Conservation (phyloP, 2,797 vertebrate genomes). For the Cuniculus paca region DNA sequence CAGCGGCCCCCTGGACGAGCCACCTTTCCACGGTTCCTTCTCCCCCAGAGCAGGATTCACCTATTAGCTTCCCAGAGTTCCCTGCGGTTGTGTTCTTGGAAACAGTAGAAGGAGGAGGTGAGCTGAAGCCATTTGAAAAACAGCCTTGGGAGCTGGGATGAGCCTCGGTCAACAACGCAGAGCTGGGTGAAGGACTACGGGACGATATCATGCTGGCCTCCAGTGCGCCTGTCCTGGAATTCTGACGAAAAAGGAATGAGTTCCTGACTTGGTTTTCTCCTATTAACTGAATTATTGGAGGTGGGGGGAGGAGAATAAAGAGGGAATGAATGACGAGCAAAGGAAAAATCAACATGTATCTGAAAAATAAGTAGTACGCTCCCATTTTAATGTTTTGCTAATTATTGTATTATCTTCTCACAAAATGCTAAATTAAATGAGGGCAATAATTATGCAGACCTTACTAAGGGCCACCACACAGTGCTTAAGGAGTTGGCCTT, state of each 20-base stretch:
- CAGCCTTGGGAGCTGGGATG: neutral
- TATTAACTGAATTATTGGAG: neutral
- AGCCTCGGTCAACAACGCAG: neutral
- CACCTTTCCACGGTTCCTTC: neutral
- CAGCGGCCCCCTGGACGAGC: neutral
- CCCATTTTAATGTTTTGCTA: neutral
- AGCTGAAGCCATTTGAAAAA: too few relatives aligned
- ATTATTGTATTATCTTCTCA: neutral
- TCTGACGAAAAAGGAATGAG: neutral
- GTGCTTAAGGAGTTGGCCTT: neutral
- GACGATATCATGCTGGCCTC: neutral
- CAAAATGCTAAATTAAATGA: neutral
- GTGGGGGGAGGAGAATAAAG: neutral
- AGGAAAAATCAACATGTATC: neutral
- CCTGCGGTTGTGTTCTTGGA: constrained; percentile 15
- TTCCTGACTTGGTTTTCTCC: constrained; percentile 7
- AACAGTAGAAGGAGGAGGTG: neutral
- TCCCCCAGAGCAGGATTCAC: constrained; percentile 14
- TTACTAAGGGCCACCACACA: neutral
- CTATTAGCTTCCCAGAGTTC: neutral
- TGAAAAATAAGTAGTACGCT: constrained; percentile 17
- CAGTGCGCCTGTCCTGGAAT: neutral
- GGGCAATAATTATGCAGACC: neutral
- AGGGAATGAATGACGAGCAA: neutral
- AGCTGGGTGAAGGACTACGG: neutral